These are phyloP conservation scores for Bombyx mori DNA, from an alignment of 1,140 invertebrate species.

Conservation along the genomic window ASM3026992v2 NC_085125.1:5011001-5011500, in stretches of 20 bases:
- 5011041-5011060: constrained; percentile 49
- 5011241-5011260: constrained; percentile 63
- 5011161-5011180: constrained; percentile 15
- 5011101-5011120: constrained; percentile 23
- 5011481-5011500: constrained; percentile 57
- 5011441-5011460: constrained; percentile 67
- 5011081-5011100: constrained; percentile 21
- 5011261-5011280: constrained; percentile 64
- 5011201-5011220: constrained; percentile 13
- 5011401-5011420: constrained; percentile 71
- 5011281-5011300: constrained; percentile 60
- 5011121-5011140: constrained; percentile 25
- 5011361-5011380: constrained; percentile 63
- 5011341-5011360: constrained; percentile 66
- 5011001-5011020: constrained; percentile 53
- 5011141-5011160: constrained; percentile 14
- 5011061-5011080: constrained; percentile 36
- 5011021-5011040: constrained; percentile 57
- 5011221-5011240: constrained; percentile 20
- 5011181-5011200: constrained; percentile 11
- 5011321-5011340: constrained; percentile 29
- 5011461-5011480: constrained; percentile 69
- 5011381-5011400: constrained; percentile 66
- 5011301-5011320: constrained; percentile 60
- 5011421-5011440: constrained; percentile 70